A percentile compares a stretch with the other conserved stretches of the same genome.
phyloP scores from a whole-genome alignment of 2,888 invertebrate species.

The Noctua comes region DNA sequence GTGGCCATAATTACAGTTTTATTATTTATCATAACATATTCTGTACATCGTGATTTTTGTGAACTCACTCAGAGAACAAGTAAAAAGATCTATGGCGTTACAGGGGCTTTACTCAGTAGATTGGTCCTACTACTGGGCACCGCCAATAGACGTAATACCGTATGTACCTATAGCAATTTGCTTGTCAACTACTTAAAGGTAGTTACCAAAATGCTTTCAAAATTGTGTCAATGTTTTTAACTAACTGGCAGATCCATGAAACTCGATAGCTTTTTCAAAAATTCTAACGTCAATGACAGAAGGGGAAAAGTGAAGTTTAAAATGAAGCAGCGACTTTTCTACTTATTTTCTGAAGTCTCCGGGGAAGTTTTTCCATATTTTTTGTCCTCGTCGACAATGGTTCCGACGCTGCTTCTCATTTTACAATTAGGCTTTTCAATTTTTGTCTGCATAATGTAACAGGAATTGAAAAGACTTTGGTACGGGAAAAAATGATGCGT shows the following conservation, averaged over 20 bases:
- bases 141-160: too few relatives aligned
- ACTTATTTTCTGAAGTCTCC: conserved; percentile 65
- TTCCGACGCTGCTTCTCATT: conserved; percentile 69
- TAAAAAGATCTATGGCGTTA: too few relatives aligned
- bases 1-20: too few relatives aligned
- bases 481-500: background rate
- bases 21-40: too few relatives aligned
- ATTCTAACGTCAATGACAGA: conserved; percentile 24
- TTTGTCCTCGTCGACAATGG: conserved; percentile 69
- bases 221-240: background rate
- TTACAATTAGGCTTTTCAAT: conserved; percentile 73
- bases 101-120: too few relatives aligned
- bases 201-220: background rate
- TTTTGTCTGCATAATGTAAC: conserved; percentile 66
- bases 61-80: too few relatives aligned
- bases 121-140: too few relatives aligned
- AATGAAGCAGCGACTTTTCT: conserved; percentile 68
- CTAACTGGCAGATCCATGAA: conserved; percentile 2
- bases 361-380: conserved; percentile 70
- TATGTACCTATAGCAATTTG: background rate
- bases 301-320: conserved; percentile 64
- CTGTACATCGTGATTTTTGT: too few relatives aligned
- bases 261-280: conserved; percentile 28
- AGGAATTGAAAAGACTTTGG: conserved; percentile 48
- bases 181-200: background rate